Evolutionary conservation across 2,113 vertebrate species (phyloP), one percentile per base, ranked within the genome.

Genomic region (Rallus limicola): DNA sequence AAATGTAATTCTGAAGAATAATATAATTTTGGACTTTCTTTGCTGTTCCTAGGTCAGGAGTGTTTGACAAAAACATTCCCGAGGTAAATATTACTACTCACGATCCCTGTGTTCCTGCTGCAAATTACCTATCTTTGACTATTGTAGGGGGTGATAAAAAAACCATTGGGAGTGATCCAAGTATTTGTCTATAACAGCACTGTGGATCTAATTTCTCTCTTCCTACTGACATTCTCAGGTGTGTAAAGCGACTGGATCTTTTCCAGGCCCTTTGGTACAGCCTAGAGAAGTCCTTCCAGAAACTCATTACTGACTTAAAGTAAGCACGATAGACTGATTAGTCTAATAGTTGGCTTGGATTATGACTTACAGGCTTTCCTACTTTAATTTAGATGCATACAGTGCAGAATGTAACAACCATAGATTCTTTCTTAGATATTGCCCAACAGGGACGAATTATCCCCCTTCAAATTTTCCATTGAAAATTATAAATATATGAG

Each of bases 111-210:
- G 21, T 38, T 93, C 18, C 55, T 16, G 28, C 31, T 59, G 64
- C 46, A 92, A 92, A 75, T 82, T 87, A 68, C 36, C 86, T 16
- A 42, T 28, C 26, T 81, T 55, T 44, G 19, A 24, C 11, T 62
- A 26, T 48, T 81, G 10, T 20, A 60, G 26, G 46, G 17, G 11
- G 10, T 65, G 26, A 17, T 34, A 53, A 77, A 88, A 94, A 80
- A 33, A 0, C 2, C 3, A 20, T 4, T 53, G 46, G 42, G 77
- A 91, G 16, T 26, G 1, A 14, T 23, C 62, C 0, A 0, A 65
- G 29, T 4, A 4, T 72, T 71, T 71, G 48, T 72, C 79, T 76
- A 20, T 40, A 65, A n/a, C 20, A 36, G 8, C 24, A 53, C 19
- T 79, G 23, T 58, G 20, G 36, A 50, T 68, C n/a, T 79, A 53